Percentiles rank a stretch among this genome's conserved stretches.
These are phyloP conservation scores for Rotaria sp. DNA, from an alignment of 2,888 invertebrate genomes.

Conservation along the genomic window DNA sequence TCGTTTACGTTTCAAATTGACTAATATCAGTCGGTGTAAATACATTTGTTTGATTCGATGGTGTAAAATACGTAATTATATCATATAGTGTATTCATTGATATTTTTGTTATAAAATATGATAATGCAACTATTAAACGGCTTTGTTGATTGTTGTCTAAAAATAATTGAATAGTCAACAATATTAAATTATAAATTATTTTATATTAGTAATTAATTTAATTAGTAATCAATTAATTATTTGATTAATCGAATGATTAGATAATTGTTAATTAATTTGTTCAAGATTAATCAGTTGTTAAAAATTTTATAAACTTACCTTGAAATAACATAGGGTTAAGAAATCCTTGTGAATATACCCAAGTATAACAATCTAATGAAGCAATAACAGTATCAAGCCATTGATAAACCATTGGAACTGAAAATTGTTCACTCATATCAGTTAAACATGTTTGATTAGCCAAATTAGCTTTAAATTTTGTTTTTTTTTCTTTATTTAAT, in stretches of 20 bases:
- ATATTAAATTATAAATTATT: no score
- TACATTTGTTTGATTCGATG: conserved; percentile 2
- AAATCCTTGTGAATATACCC: conserved; percentile 52
- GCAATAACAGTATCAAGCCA: conserved; percentile 55
- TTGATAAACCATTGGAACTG: conserved; percentile 42
- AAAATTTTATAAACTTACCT: neutral
- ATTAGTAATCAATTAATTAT: no score
- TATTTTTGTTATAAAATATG: conserved; percentile 42
- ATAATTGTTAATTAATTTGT: no score
- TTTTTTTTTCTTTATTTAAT: conserved; percentile 42
- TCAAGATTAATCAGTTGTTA: no score
- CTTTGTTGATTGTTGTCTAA: conserved; percentile 34
- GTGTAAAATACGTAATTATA: neutral
- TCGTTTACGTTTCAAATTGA: conserved; percentile 34
- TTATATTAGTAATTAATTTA: no score
- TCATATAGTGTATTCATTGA: conserved; percentile 33
- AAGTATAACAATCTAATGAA: conserved; percentile 55
- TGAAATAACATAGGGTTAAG: conserved; percentile 44
- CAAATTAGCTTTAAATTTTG: conserved; percentile 43
- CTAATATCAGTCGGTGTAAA: conserved; percentile 30
- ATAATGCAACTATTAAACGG: conserved; percentile 43
- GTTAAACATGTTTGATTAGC: conserved; percentile 44
- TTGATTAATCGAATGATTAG: no score
- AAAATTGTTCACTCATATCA: conserved; percentile 44
- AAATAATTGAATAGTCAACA: conserved; percentile 45